phyloP scores from a whole-genome alignment of 2,797 vertebrate genomes.

The Spondyliosoma cantharus region DNA sequence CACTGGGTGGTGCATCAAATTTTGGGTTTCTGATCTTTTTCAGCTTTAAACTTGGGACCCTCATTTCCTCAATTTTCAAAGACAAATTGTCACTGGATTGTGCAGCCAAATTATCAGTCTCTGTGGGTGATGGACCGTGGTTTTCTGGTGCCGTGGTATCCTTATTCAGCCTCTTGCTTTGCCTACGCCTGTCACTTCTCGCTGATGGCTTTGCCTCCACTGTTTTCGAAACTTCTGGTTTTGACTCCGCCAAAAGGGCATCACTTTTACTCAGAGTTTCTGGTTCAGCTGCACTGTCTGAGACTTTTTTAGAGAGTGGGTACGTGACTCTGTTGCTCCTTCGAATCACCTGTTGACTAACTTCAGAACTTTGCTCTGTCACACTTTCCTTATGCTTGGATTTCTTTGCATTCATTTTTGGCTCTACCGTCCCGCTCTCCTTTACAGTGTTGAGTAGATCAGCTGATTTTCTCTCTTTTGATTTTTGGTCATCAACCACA shows the following conservation, averaged over 20 bases:
- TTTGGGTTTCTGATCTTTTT: constrained; percentile 84
- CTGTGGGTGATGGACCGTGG: constrained; percentile 47
- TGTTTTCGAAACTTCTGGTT: constrained; percentile 68
- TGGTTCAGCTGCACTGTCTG: constrained; percentile 55
- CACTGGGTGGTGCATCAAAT: constrained; percentile 67
- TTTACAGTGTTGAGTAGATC: constrained; percentile 59
- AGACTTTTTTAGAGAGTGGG: constrained; percentile 53
- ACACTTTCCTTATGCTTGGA: constrained; percentile 65
- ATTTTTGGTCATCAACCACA: constrained; percentile 79
- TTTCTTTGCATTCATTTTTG: constrained; percentile 72
- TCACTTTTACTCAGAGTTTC: constrained; percentile 66
- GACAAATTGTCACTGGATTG: constrained; percentile 60
- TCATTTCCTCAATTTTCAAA: constrained; percentile 70
- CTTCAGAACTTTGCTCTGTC: constrained; percentile 62
- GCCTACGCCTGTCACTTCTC: constrained; percentile 74
- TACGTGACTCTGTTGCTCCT: constrained; percentile 77
- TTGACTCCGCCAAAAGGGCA: constrained; percentile 56
- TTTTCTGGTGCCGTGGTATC: constrained; percentile 65
- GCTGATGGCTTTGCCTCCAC: constrained; percentile 63
- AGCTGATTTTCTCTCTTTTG: constrained; percentile 65
- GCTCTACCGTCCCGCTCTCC: constrained; percentile 58
- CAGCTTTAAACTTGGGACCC: constrained; percentile 83
- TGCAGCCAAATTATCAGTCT: constrained; percentile 42
- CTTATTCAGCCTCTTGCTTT: constrained; percentile 83
- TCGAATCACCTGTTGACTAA: constrained; percentile 71